phyloP scores from a whole-genome alignment of 2,888 invertebrate species.

The Spialia ferax region DNA sequence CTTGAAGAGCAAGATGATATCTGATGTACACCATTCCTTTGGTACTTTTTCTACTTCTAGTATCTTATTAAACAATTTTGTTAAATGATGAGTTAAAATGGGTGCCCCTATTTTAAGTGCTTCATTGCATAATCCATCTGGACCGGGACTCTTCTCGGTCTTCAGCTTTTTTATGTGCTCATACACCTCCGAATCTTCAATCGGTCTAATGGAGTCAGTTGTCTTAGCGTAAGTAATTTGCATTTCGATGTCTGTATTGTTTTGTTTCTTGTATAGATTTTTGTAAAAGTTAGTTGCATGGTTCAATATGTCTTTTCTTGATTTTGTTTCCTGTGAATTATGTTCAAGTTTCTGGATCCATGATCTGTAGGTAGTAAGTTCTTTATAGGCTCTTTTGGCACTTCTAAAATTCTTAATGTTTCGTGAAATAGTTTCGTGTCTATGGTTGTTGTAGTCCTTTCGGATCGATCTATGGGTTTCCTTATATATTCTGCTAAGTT shows the following conservation, averaged over 20 bases:
- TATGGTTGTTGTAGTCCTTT: constrained; percentile 39
- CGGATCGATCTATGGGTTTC: constrained; percentile 32
- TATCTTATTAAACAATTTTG: too few species aligned
- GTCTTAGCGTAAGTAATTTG: too few species aligned
- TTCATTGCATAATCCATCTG: too few species aligned
- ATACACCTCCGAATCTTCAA: too few species aligned
- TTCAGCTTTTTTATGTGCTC: too few species aligned
- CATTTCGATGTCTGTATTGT: background rate
- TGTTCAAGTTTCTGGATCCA: background rate
- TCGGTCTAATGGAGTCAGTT: too few species aligned
- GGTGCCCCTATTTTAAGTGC: too few species aligned
- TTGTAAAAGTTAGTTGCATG: constrained; percentile 5
- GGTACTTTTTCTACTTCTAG: too few species aligned
- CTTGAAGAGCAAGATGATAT: too few species aligned
- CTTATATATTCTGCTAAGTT: constrained; percentile 38
- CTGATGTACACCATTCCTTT: too few species aligned
- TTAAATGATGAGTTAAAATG: too few species aligned
- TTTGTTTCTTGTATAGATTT: background rate
- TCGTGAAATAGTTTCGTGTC: background rate
- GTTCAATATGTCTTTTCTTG: background rate
- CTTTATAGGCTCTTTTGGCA: constrained; percentile 1
- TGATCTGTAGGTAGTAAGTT: background rate
- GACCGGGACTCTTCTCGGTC: too few species aligned
- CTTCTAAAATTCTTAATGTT: background rate
- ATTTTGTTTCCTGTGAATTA: background rate